These are phyloP conservation scores for Coturnix japonica DNA, from an alignment of 2,113 vertebrate species.

Conservation along the genomic window DNA sequence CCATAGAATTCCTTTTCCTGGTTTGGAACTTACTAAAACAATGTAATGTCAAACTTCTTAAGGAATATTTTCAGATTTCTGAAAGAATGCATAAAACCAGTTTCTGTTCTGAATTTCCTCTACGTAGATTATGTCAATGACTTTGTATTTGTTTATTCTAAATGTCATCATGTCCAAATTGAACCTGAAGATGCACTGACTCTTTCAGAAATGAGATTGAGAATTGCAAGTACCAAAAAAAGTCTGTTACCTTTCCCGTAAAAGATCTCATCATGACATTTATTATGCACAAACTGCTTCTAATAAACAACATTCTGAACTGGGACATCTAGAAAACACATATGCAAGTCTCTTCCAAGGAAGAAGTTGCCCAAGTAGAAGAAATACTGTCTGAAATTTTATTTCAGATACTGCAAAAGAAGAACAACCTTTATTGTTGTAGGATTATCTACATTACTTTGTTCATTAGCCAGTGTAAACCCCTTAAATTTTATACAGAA, in stretches of 20 bases:
- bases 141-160: background rate
- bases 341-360: background rate
- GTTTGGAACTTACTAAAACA: background rate
- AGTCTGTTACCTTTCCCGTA: background rate
- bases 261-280: background rate
- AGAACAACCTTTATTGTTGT: too few species aligned
- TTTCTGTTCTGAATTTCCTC: background rate
- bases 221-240: background rate
- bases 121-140: background rate
- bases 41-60: background rate
- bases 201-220: background rate
- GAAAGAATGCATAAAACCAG: background rate
- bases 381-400: background rate
- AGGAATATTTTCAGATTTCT: background rate
- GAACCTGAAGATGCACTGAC: background rate
- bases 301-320: background rate
- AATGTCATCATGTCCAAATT: background rate
- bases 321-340: background rate
- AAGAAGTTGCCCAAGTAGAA: background rate
- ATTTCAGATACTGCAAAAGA: background rate
- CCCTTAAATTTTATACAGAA: background rate
- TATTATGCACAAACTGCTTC: background rate
- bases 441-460: background rate
- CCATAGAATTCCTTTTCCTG: background rate
- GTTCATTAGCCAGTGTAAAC: background rate